Evolutionary conservation across 92 coral and sea anemone genomes (phyloP).

Genomic region (Zoanthus sociatus): DNA sequence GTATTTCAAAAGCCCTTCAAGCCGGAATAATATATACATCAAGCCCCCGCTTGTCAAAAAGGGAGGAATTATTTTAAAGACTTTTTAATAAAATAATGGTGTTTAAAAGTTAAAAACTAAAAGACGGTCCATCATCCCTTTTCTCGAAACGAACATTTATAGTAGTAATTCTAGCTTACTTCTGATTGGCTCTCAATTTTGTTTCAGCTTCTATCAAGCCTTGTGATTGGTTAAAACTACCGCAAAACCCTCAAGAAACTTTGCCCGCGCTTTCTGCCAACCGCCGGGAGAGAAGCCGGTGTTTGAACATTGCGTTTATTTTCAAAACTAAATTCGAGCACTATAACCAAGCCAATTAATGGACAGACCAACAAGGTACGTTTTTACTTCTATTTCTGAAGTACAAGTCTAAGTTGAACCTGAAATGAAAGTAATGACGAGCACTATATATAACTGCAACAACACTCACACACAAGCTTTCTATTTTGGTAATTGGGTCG

Average conservation of each 20-base stretch:
- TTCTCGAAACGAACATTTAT: too few relatives aligned
- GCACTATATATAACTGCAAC: too few relatives aligned
- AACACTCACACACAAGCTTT: too few relatives aligned
- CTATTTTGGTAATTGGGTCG: too few relatives aligned
- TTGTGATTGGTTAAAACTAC: background rate
- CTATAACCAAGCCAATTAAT: background rate
- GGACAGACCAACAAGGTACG: constrained; percentile 8
- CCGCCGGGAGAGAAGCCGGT: background rate
- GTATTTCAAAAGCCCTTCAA: too few relatives aligned
- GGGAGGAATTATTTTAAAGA: too few relatives aligned
- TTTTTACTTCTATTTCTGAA: background rate
- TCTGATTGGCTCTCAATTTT: constrained; percentile 1
- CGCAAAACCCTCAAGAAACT: background rate
- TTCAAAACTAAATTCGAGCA: background rate
- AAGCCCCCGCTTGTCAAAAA: too few relatives aligned
- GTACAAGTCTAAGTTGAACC: background rate
- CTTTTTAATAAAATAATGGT: too few relatives aligned
- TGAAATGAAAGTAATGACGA: too few relatives aligned
- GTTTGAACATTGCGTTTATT: background rate
- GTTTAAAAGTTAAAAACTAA: too few relatives aligned
- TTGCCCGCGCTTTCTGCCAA: constrained; percentile 4
- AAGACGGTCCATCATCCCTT: too few relatives aligned
- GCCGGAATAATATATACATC: too few relatives aligned
- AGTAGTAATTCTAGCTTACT: background rate
- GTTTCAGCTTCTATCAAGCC: background rate